A percentile compares a stretch with the other conserved stretches of the same genome.
phyloP scores from a whole-genome alignment of 2,797 vertebrate genomes.

The Heterohyrax brucei region DNA sequence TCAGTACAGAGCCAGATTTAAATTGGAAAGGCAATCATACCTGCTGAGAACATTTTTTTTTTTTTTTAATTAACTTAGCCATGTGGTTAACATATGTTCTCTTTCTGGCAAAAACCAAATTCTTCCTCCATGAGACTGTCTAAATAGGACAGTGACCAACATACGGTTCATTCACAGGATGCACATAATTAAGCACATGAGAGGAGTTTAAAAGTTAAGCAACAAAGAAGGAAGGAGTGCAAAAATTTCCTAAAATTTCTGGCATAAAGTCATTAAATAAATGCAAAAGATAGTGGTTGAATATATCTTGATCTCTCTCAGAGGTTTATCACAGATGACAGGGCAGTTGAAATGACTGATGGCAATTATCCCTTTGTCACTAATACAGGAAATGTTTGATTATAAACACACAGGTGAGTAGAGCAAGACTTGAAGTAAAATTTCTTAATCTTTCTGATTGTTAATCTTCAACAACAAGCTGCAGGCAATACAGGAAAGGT shows the following conservation, averaged over 20 bases:
- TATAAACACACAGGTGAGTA: not conserved
- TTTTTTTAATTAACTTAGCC: constrained; percentile 68
- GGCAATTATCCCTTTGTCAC: constrained; percentile 21
- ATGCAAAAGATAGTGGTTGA: not conserved
- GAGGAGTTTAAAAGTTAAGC: constrained; percentile 78
- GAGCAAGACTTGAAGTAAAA: not conserved
- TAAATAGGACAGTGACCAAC: constrained; percentile 78
- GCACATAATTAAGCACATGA: constrained; percentile 68
- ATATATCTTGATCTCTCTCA: not conserved
- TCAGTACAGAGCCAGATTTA: constrained; percentile 43
- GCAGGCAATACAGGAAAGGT: constrained; percentile 82
- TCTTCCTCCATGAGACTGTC: constrained; percentile 74
- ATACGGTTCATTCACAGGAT: constrained; percentile 70
- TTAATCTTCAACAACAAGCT: constrained; percentile 67
- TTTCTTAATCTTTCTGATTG: constrained; percentile 73
- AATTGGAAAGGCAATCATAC: constrained; percentile 51
- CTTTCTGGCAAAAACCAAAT: constrained; percentile 83
- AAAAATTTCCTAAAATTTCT: constrained; percentile 60
- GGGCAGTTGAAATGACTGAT: not conserved
- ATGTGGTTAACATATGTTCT: constrained; percentile 71
- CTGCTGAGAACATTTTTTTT: constrained; percentile 61
- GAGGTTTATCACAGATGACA: not conserved
- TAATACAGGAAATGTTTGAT: not conserved
- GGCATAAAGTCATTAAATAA: constrained; percentile 33
- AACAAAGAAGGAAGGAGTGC: constrained; percentile 63